Evolutionary conservation across 2,888 invertebrate genomes (phyloP).

Genomic region (Augochlorella aurata): DNA sequence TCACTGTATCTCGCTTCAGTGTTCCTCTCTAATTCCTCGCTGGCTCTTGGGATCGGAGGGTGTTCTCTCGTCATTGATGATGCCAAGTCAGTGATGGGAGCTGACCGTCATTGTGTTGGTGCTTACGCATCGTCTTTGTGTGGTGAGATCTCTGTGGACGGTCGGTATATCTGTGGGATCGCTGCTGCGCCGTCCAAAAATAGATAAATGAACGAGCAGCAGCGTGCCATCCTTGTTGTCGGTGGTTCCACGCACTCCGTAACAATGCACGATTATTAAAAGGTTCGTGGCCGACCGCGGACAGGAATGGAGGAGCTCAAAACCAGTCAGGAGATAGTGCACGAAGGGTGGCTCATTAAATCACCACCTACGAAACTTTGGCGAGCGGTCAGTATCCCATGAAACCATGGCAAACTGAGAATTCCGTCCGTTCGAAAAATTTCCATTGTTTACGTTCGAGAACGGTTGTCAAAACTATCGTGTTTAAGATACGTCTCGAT

Average conservation of each 20-base stretch:
- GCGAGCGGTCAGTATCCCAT: constrained; percentile 91
- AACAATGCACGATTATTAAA: constrained; percentile 62
- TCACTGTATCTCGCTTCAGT: constrained; percentile 33
- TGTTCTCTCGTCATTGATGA: constrained; percentile 33
- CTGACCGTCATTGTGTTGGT: constrained; percentile 37
- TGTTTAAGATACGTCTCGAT: not conserved
- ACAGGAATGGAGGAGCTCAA: constrained; percentile 78
- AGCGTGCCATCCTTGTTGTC: constrained; percentile 60
- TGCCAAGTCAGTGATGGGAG: constrained; percentile 19
- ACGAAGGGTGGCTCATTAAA: constrained; percentile 97
- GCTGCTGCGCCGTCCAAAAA: constrained; percentile 69
- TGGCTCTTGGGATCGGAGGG: constrained; percentile 33
- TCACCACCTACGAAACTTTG: constrained; percentile 97
- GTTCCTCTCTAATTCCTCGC: constrained; percentile 38
- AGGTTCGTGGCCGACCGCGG: constrained; percentile 28
- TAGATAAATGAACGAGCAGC: constrained; percentile 71
- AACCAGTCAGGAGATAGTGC: constrained; percentile 88
- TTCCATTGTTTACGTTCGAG: constrained; percentile 70
- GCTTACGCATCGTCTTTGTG: constrained; percentile 26
- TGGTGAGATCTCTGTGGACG: constrained; percentile 35
- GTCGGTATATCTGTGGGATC: constrained; percentile 51
- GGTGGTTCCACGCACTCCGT: constrained; percentile 62
- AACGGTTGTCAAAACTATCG: constrained; percentile 28
- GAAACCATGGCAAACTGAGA: not conserved
- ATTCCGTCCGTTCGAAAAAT: constrained; percentile 18